Evolutionary conservation across 2,888 invertebrate species (phyloP).

Genomic region (Metallyticus violacea): DNA sequence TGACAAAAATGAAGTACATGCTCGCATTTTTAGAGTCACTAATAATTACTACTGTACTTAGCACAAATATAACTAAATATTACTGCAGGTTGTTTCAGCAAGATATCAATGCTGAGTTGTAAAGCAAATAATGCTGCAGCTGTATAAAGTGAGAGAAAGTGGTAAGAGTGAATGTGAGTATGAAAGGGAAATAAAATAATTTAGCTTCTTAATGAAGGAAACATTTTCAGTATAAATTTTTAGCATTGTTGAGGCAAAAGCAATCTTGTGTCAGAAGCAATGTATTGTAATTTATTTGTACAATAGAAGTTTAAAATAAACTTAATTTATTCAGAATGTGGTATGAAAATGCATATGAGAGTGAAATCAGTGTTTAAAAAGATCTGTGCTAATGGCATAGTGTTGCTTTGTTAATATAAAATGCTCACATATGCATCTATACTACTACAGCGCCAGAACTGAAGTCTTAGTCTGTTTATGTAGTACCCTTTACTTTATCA

Average conservation of each 20-base stretch:
- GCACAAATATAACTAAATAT: slow-evolving; percentile 15
- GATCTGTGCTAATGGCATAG: neutral
- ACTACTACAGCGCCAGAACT: neutral
- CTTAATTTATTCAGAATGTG: neutral
- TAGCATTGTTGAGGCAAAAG: slow-evolving; percentile 6
- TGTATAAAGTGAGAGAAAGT: neutral
- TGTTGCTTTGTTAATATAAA: neutral
- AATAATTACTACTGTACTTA: slow-evolving; percentile 13
- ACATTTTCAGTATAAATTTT: slow-evolving; percentile 2
- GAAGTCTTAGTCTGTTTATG: neutral
- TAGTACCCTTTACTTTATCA: slow-evolving; percentile 3
- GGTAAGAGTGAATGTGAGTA: neutral
- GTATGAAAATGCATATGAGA: neutral
- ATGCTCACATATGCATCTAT: neutral
- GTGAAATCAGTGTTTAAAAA: neutral
- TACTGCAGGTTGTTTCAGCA: slow-evolving; percentile 10
- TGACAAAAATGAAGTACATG: slow-evolving; percentile 7
- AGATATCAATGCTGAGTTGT: neutral
- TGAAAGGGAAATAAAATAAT: neutral
- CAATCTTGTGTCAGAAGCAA: neutral
- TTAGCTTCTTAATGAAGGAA: slow-evolving; percentile 14
- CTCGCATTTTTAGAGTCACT: slow-evolving; percentile 16
- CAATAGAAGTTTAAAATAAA: neutral
- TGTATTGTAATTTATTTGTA: slow-evolving; percentile 11
- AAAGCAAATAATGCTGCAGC: slow-evolving; percentile 5